Conservation (phyloP, 2,797 vertebrate genomes). For the Dermochelys coriacea region DNA sequence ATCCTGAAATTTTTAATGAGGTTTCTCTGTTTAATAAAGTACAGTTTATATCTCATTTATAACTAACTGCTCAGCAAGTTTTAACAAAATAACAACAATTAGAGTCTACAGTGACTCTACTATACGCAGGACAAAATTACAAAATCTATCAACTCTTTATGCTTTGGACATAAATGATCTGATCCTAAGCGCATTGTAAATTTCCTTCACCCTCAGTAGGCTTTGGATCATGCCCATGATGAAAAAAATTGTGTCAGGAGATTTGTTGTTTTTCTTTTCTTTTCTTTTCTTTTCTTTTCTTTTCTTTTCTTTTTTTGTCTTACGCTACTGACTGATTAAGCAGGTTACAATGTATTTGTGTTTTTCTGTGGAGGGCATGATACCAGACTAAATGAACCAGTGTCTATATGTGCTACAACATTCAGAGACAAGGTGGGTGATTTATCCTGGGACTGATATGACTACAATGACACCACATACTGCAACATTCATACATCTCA, state of each 20-base stretch:
- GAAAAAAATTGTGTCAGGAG: neutral
- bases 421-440: neutral
- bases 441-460: neutral
- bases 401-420: neutral
- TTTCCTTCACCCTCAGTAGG: accelerated
- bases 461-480: neutral
- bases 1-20: neutral
- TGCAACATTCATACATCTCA: neutral
- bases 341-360: neutral
- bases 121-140: neutral
- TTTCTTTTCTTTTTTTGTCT: neutral
- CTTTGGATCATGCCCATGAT: accelerated
- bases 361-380: neutral
- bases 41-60: neutral
- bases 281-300: too few relatives aligned
- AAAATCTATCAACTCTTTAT: accelerated
- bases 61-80: neutral
- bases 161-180: neutral
- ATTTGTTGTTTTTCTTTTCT: accelerated
- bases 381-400: neutral
- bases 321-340: neutral
- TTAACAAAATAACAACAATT: neutral
- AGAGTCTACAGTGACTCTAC: neutral
- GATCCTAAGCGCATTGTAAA: neutral
- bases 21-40: neutral